A percentile compares a stretch with the other conserved stretches of the same genome.
These are phyloP conservation scores for Galeopsomyia nigrocyanea DNA, from an alignment of 2,888 invertebrate genomes.

Conservation along the genomic window DNA sequence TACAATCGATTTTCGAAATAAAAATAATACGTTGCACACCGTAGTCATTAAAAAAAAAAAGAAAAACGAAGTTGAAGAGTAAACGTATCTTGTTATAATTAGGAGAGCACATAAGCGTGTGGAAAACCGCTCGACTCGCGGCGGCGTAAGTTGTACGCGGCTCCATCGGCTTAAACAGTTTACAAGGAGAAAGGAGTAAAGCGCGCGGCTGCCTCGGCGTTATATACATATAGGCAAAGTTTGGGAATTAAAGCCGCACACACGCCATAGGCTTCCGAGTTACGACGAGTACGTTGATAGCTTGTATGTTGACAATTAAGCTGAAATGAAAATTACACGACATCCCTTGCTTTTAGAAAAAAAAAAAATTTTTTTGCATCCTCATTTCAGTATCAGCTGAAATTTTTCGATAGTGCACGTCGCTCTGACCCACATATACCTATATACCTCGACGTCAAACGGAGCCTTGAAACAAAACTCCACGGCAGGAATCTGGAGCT, in stretches of 20 bases:
- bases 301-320: too few species aligned
- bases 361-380: too few species aligned
- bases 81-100: slow-evolving; percentile 20
- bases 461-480: slow-evolving; percentile 2
- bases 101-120: slow-evolving; percentile 5
- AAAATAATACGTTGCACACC: not conserved
- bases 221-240: not conserved
- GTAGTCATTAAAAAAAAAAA: slow-evolving; percentile 7
- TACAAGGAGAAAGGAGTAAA: not conserved
- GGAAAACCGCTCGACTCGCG: slow-evolving; percentile 16
- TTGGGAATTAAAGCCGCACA: not conserved
- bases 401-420: too few species aligned
- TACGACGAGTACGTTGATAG: too few species aligned
- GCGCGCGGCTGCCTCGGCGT: not conserved
- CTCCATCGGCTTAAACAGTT: slow-evolving; percentile 6
- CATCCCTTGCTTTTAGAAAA: too few species aligned
- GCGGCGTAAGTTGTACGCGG: not conserved
- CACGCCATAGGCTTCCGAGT: not conserved
- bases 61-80: not conserved
- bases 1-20: too few species aligned
- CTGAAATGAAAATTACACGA: too few species aligned
- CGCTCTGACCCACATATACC: too few species aligned
- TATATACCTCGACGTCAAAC: not conserved
- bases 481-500: not conserved
- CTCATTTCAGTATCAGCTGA: too few species aligned